These are phyloP conservation scores for Atractosteus spatula DNA, from an alignment of 2,113 vertebrate species.

Conservation along the genomic window DNA sequence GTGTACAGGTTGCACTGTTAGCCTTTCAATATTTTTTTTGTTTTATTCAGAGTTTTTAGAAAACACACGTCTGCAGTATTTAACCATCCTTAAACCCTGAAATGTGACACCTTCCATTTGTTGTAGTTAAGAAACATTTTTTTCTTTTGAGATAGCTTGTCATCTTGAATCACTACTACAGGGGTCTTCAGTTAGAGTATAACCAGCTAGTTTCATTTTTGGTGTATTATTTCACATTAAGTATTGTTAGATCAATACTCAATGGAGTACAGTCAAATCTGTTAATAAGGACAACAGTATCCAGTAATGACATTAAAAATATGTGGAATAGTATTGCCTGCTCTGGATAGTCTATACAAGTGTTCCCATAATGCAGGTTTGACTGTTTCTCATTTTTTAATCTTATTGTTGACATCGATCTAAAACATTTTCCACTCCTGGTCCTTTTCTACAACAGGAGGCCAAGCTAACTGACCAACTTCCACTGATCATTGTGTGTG, in stretches of 20 bases:
- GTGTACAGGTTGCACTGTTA: not conserved
- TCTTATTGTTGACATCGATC: not conserved
- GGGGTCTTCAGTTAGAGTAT: slow-evolving; percentile 26
- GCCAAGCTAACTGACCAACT: slow-evolving; percentile 96
- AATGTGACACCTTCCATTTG: slow-evolving; percentile 30
- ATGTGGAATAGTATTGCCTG: not conserved
- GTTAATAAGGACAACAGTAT: not conserved
- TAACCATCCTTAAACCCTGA: slow-evolving; percentile 27
- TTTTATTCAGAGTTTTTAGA: slow-evolving; percentile 8
- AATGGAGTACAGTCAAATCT: slow-evolving; percentile 20
- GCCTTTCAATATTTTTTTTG: not conserved
- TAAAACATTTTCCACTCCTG: not conserved
- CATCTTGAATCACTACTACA: slow-evolving; percentile 14
- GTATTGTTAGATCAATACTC: not conserved
- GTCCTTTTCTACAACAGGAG: slow-evolving; percentile 71
- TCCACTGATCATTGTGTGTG: slow-evolving; percentile 95
- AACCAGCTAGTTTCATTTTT: slow-evolving; percentile 23
- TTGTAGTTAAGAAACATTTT: slow-evolving; percentile 22
- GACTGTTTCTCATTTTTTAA: slow-evolving; percentile 16
- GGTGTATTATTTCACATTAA: not conserved
- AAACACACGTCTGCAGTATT: slow-evolving; percentile 19
- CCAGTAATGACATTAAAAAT: not conserved
- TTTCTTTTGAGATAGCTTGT: slow-evolving; percentile 10
- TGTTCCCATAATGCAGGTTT: slow-evolving; percentile 33
- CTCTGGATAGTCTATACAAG: slow-evolving; percentile 37